A percentile compares a stretch with the other conserved stretches of the same genome.
phyloP scores from a whole-genome alignment of 1,140 invertebrate species.

The Pollicipes pollicipes region DNA sequence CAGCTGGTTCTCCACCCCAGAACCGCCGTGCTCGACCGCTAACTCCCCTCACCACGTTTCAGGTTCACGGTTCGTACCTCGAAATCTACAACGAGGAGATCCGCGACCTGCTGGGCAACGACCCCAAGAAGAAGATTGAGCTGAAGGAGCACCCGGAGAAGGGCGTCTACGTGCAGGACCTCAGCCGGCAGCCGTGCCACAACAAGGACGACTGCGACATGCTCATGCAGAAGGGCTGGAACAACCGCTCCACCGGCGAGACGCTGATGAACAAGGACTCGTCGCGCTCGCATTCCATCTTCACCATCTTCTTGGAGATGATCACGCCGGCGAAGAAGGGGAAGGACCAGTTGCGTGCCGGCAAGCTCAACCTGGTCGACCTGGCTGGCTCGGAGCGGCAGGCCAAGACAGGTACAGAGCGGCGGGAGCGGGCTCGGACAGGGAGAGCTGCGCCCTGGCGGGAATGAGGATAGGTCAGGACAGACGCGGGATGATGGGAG shows the following conservation, averaged over 20 bases:
- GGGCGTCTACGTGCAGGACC: conserved; percentile 53
- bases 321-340: conserved; percentile 30
- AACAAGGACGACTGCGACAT: conserved; percentile 50
- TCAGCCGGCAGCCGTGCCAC: conserved; percentile 56
- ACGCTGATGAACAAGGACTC: conserved; percentile 76
- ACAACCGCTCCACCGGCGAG: conserved; percentile 50
- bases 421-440: conserved; percentile 4
- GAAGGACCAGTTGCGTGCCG: conserved; percentile 45
- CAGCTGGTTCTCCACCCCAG: too few species aligned
- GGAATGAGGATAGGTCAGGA: too few species aligned
- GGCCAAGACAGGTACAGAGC: conserved; percentile 44
- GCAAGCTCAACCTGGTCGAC: conserved; percentile 79
- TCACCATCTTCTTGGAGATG: conserved; percentile 71
- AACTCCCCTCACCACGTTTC: neutral
- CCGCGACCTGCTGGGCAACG: conserved; percentile 48
- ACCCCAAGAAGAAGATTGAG: conserved; percentile 43
- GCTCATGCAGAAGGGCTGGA: conserved; percentile 57
- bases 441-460: too few species aligned
- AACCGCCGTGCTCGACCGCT: too few species aligned
- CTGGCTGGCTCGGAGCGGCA: conserved; percentile 75
- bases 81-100: conserved; percentile 78
- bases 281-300: conserved; percentile 71
- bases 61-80: conserved; percentile 64
- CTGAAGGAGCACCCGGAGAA: conserved; percentile 61
- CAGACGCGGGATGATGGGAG: too few species aligned